These are phyloP conservation scores for Schizopygopsis pylzovi DNA, from an alignment of 2,797 vertebrate genomes.

Conservation along the genomic window DNA sequence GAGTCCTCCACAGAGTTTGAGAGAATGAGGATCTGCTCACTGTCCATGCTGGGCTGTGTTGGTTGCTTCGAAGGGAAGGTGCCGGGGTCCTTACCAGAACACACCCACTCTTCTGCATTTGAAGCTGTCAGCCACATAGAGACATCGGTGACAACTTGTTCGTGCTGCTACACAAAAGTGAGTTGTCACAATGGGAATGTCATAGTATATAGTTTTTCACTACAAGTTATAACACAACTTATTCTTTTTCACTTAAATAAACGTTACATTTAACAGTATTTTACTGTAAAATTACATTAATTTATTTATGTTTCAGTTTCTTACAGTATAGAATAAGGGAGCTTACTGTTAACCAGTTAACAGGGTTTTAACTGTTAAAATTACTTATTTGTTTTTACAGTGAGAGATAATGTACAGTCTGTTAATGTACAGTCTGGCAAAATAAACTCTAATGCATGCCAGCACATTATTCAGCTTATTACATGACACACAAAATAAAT, in stretches of 20 bases:
- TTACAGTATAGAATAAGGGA: background rate
- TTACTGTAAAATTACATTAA: background rate
- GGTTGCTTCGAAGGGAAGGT: background rate
- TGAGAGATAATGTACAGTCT: background rate
- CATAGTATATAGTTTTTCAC: background rate
- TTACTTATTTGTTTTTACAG: background rate
- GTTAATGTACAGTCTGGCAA: background rate
- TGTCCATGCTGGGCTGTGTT: background rate
- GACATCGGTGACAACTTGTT: background rate
- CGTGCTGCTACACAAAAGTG: background rate
- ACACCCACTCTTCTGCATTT: background rate
- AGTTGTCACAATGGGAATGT: background rate
- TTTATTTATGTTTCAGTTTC: background rate
- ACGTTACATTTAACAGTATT: background rate
- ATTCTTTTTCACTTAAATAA: background rate
- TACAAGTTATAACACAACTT: background rate
- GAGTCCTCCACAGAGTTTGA: background rate
- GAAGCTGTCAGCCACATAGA: background rate
- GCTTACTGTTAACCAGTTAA: background rate
- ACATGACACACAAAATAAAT: background rate
- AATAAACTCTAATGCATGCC: background rate
- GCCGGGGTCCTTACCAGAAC: background rate
- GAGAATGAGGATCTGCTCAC: background rate
- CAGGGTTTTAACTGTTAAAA: background rate
- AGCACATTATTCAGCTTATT: background rate